Evolutionary conservation across 2,797 vertebrate species (phyloP), one percentile per base, ranked within the genome.

Genomic region (Sylvia borin): DNA sequence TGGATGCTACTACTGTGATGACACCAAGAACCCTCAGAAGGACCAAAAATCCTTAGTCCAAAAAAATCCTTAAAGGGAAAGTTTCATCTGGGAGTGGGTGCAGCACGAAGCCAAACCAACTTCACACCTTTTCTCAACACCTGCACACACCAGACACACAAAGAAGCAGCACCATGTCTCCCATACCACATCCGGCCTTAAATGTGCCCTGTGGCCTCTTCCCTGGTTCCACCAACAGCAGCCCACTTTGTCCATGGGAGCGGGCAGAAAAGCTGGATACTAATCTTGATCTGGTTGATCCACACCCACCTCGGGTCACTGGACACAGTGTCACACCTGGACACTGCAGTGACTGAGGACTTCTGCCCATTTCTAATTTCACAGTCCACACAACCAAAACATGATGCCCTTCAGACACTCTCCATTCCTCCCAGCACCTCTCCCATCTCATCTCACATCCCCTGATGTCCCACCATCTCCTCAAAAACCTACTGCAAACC

Each of bases 181-280:
- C 51, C 27, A 3, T 22, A 16, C 17, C 14, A 24, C 20, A 50
- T 25, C 82, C 25, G 45, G n/a, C 70, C 51, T 16, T 5, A 36
- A 43, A 84, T 1, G 9, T 38, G 70, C 18, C 75, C 51, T 10
- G 1, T 17, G 3, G 55, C 64, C 48, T 47, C 70, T 48, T 40
- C 40, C 42, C 80, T 0, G 11, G 31, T 61, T 83, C 32, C 27
- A 2, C 26, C 1, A 2, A 13, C 34, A 48, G 81, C 47, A 31
- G 51, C 29, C 74, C 45, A 13, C 26, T 12, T 21, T 15, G 70
- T 5, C 62, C 7, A 11, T 1, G 22, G 60, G 53, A 75, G 29
- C 2, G 0, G 26, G 57, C 48, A 43, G 57, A 31, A 15, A 48
- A 92, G 67, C 22, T 58, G 19, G 45, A 26, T 4, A 7, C 0